Evolutionary conservation across 2,888 invertebrate species (phyloP), one percentile per base, ranked within the genome.

Genomic region (Drosophila prolongata): DNA sequence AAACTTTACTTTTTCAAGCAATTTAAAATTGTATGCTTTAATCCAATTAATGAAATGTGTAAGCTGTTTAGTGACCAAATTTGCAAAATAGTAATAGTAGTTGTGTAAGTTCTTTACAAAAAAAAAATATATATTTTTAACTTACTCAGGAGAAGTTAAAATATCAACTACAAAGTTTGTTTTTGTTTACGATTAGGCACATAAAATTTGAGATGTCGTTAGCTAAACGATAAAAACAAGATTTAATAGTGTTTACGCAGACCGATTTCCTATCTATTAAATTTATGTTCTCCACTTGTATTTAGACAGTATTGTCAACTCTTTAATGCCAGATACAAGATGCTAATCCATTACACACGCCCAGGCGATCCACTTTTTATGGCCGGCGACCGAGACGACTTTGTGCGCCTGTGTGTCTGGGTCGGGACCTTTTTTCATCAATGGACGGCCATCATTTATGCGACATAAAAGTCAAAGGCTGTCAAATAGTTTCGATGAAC

Each of bases 401-500:
- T 72, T 55, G 38, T 56, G 30, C 9, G 58, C 19, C 56, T 58
- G 58, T 62, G 38, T 40, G 64, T 55, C 70, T 68, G 54, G 68
- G 38, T 46, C 19, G 40, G 66, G 70, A 73, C 70, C 70, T 56
- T 56, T 56, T 46, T 16, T 35, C 40, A 53, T 46, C 52, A 52
- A 74, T 55, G 40, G 70, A 13, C 43, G 50, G 44, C 44, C 73
- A 61, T 61, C 62, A 52, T 55, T 73, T 74, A 66, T 73, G 65
- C 62, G 58, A 68, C 67, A 81, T 78, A 68, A 73, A 58, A 78
- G 70, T 71, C 67, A 76, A 66, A 73, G 67, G 69, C 74, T 74
- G 74, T 75, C 66, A 67, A 82, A 87, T 81, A 81, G 88, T 78
- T 81, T 75, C 85, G 74, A 77, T 81, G 82, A 82, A 82, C 88